phyloP scores from a whole-genome alignment of 2,797 vertebrate species.

The Macropus fuliginosus region DNA sequence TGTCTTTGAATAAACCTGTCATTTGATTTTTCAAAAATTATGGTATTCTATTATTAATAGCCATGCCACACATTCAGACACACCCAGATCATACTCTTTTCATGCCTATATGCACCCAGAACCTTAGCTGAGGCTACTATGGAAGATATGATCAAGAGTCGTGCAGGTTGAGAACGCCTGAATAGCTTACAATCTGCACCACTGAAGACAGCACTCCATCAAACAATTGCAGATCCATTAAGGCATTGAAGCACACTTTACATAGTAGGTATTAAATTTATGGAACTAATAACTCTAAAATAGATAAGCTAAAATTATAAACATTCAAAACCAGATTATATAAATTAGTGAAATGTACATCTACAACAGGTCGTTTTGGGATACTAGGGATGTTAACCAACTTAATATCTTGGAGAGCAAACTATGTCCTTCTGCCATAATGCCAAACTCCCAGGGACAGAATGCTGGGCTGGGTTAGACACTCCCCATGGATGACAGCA shows the following conservation, averaged over 20 bases:
- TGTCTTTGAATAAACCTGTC: neutral
- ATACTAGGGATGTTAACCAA: neutral
- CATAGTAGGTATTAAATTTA: constrained; percentile 16
- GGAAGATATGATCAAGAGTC: neutral
- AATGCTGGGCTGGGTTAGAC: neutral
- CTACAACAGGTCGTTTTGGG: neutral
- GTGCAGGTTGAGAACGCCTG: neutral
- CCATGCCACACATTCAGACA: too few species aligned
- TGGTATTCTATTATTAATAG: too few species aligned
- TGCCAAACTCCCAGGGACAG: neutral
- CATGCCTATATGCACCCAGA: neutral
- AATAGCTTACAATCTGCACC: neutral
- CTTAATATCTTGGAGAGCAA: neutral
- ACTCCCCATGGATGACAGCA: neutral
- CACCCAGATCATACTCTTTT: neutral
- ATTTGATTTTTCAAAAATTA: neutral
- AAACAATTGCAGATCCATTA: too few species aligned
- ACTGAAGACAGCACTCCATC: neutral
- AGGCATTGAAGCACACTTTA: neutral
- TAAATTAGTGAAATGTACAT: neutral
- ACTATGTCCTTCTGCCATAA: neutral
- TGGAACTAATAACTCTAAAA: constrained; percentile 25
- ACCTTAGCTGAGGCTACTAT: neutral
- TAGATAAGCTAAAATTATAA: constrained; percentile 25
- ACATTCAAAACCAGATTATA: neutral